Conservation (phyloP, 2,888 invertebrate species). For the Drosophila fulvimacula region DNA sequence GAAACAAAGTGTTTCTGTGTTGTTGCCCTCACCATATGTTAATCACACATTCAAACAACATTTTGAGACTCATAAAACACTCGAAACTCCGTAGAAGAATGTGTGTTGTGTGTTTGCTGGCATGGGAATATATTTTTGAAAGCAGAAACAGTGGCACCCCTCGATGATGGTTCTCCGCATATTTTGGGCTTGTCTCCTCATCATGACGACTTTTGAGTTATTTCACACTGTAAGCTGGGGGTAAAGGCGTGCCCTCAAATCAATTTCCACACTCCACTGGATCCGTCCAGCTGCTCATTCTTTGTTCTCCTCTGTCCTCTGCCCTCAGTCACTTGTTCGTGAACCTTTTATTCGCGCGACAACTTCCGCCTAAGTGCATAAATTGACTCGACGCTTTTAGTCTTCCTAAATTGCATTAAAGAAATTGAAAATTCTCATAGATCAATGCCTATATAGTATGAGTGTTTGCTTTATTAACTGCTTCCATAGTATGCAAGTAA, state of each 20-base stretch:
- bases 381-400: conserved; percentile 60
- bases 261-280: conserved; percentile 61
- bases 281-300: conserved; percentile 6
- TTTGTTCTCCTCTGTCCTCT: background rate
- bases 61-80: conserved; percentile 62
- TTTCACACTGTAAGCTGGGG: conserved; percentile 54
- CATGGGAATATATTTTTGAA: conserved; percentile 62
- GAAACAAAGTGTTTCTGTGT: conserved; percentile 33
- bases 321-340: background rate
- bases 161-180: conserved; percentile 46
- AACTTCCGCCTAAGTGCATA: conserved; percentile 65
- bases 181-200: conserved; percentile 36
- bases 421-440: conserved; percentile 43
- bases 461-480: background rate
- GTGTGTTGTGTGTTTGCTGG: conserved; percentile 34
- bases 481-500: background rate
- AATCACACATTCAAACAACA: conserved; percentile 69
- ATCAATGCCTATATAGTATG: background rate
- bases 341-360: conserved; percentile 33
- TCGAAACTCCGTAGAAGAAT: conserved; percentile 39
- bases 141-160: conserved; percentile 72
- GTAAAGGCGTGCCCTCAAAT: conserved; percentile 61
- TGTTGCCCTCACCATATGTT: conserved; percentile 63
- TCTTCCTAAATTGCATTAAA: conserved; percentile 57
- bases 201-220: conserved; percentile 36